A percentile compares a stretch with the other conserved stretches of the same genome.
These are phyloP conservation scores for Lysandra coridon DNA, from an alignment of 2,888 invertebrate genomes.

Conservation along the genomic window DNA sequence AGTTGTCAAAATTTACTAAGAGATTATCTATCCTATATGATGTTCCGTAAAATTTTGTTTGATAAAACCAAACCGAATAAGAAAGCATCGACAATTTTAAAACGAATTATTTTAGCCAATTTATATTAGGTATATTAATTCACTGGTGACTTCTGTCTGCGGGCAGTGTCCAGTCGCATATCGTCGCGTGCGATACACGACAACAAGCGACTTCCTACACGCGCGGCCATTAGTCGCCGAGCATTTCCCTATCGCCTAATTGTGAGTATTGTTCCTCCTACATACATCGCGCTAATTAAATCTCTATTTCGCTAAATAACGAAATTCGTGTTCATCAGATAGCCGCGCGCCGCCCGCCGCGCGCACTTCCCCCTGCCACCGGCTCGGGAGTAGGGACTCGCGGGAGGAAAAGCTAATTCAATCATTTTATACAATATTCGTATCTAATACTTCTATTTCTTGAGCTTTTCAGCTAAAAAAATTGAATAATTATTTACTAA, in stretches of 20 bases:
- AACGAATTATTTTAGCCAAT: too few relatives aligned
- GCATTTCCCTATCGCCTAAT: constrained; percentile 57
- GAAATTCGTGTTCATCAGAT: constrained; percentile 77
- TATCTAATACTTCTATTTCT: too few relatives aligned
- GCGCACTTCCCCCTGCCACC: not conserved
- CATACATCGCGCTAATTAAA: constrained; percentile 74
- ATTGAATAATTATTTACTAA: too few relatives aligned
- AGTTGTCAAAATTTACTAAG: too few relatives aligned
- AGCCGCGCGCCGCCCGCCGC: constrained; percentile 38
- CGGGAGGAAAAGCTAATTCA: not conserved
- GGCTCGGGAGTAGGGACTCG: not conserved
- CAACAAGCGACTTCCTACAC: constrained; percentile 55
- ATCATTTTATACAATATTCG: too few relatives aligned
- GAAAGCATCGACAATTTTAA: too few relatives aligned
- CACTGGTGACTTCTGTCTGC: not conserved
- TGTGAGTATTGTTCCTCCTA: constrained; percentile 17
- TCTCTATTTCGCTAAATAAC: constrained; percentile 66
- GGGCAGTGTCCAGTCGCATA: constrained; percentile 14
- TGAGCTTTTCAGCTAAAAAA: too few relatives aligned
- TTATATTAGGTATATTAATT: not conserved
- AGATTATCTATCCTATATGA: too few relatives aligned
- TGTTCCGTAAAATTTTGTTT: too few relatives aligned
- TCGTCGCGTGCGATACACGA: constrained; percentile 39
- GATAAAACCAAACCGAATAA: too few relatives aligned
- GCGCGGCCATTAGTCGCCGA: constrained; percentile 67